A percentile compares a stretch with the other conserved stretches of the same genome.
phyloP scores from a whole-genome alignment of 53 echinoderm and acorn worm species.

The Actinopyga echinites region DNA sequence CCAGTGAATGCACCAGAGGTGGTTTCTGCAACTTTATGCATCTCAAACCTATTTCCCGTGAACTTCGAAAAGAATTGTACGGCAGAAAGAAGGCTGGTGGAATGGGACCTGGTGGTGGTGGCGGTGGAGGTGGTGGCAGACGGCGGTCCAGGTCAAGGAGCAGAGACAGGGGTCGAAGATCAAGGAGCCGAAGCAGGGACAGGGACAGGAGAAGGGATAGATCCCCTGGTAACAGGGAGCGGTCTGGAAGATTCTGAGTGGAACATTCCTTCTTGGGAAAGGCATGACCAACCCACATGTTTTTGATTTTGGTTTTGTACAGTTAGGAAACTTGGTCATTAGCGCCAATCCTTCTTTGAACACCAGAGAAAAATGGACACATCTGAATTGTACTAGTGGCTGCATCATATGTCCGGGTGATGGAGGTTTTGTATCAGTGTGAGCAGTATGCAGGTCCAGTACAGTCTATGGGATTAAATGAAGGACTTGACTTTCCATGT shows the following conservation, averaged over 20 bases:
- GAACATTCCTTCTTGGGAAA: too few relatives aligned
- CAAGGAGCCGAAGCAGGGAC: constrained; percentile 62
- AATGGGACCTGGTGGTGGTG: constrained; percentile 53
- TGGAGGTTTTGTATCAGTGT: too few relatives aligned
- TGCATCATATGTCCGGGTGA: too few relatives aligned
- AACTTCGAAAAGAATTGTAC: constrained; percentile 85
- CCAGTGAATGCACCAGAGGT: constrained; percentile 91
- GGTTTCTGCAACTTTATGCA: constrained; percentile 99
- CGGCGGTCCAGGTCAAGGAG: constrained; percentile 55
- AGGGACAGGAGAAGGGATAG: constrained; percentile 60
- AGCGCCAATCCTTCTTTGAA: too few relatives aligned
- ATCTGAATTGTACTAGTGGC: too few relatives aligned
- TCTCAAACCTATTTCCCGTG: constrained; percentile 93
- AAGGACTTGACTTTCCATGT: too few relatives aligned
- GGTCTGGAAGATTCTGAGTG: constrained; percentile 72
- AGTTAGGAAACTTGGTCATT: too few relatives aligned
- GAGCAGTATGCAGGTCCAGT: too few relatives aligned
- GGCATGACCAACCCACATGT: too few relatives aligned
- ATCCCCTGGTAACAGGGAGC: constrained; percentile 60
- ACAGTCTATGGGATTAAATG: too few relatives aligned
- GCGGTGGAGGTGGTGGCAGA: constrained; percentile 52
- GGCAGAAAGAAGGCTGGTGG: constrained; percentile 71
- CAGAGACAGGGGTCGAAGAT: constrained; percentile 45
- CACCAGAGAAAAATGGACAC: too few relatives aligned
- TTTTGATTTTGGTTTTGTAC: too few relatives aligned